phyloP scores from a whole-genome alignment of 2,888 invertebrate species.

The Endotricha flammealis region DNA sequence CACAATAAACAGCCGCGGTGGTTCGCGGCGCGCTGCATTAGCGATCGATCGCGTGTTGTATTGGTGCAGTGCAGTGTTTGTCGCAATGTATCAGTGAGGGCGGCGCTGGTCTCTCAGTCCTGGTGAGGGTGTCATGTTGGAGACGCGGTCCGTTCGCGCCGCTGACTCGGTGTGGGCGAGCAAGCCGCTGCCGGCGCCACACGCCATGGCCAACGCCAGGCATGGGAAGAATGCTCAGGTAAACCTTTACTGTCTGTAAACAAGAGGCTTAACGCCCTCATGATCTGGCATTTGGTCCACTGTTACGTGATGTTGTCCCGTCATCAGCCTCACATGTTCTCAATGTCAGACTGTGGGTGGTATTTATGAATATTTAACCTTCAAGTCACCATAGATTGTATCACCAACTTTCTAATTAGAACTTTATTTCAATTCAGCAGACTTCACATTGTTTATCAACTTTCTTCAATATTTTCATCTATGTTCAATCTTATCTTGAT shows the following conservation, averaged over 20 bases:
- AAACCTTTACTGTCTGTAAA: slow-evolving; percentile 17
- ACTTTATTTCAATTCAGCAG: too few relatives aligned
- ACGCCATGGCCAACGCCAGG: slow-evolving; percentile 75
- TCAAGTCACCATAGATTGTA: too few relatives aligned
- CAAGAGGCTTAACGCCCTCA: too few relatives aligned
- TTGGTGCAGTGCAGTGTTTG: slow-evolving; percentile 23
- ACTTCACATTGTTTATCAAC: too few relatives aligned
- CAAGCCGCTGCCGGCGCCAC: slow-evolving; percentile 78
- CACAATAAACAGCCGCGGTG: slow-evolving; percentile 51
- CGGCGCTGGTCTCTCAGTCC: slow-evolving; percentile 40
- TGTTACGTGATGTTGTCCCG: too few relatives aligned
- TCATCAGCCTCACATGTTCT: too few relatives aligned
- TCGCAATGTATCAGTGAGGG: slow-evolving; percentile 58
- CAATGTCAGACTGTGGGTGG: too few relatives aligned
- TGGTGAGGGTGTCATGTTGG: slow-evolving; percentile 81
- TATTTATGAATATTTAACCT: too few relatives aligned
- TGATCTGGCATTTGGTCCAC: too few relatives aligned
- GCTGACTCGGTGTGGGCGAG: slow-evolving; percentile 83
- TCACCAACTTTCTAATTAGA: too few relatives aligned
- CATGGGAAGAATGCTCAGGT: slow-evolving; percentile 86
- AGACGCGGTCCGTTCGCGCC: slow-evolving; percentile 85
- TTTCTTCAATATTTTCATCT: too few relatives aligned
- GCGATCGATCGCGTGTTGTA: slow-evolving; percentile 27
- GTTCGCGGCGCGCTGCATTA: slow-evolving; percentile 19
- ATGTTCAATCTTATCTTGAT: too few relatives aligned